Base-by-base conservation (phyloP, 2,888 invertebrate species). In the Troides aeacus region DNA sequence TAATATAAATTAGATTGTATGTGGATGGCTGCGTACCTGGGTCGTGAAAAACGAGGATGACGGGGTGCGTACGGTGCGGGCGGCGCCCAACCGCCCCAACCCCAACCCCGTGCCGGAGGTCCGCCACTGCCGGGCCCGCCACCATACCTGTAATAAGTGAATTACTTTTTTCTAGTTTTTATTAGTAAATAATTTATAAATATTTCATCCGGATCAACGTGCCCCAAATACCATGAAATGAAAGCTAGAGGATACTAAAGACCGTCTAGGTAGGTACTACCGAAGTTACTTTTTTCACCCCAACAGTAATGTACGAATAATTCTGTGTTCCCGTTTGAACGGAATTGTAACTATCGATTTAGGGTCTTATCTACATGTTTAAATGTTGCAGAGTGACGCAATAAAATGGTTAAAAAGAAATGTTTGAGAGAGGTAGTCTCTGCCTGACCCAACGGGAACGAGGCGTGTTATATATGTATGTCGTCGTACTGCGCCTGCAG, bases 21-120 rank as follows among this genome's bases (percentile, higher is more conserved):
- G 18, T 53, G 15, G 4, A 46, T 8, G 46, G 62, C 58, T 36
- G 12, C 15, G 83, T 85, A 92, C 92, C 92, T 90, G 76, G 92
- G 92, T 10, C 92, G 76, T 10, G 87, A 75, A 84, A 92, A 92
- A 74, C 92, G 88, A 71, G 91, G 92, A 73, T 90, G 91, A 0
- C 91, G 73, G 7, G 91, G 90, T 63, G 80, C 86, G 81, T 90
- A 92, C 71, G 90, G 87, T 71, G 88, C 86, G 73, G 92, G 92
- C 62, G 91, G 92, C 15, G 89, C 91, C 92, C 92, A 90, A 10
- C 87, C 90, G 67, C 87, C 87, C 90, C 91, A 90, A 75, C 88
- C 90, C 89, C 92, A 89, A 71, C 83, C 85, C 71, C 88, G 81
- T 59, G 72, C 75, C 39, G 72, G 76, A 39, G 77, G 75, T 50